Evolutionary conservation across 2,113 vertebrate species (phyloP), one percentile per base, ranked within the genome.

Genomic region (Protobothrops mucrosquamatus): DNA sequence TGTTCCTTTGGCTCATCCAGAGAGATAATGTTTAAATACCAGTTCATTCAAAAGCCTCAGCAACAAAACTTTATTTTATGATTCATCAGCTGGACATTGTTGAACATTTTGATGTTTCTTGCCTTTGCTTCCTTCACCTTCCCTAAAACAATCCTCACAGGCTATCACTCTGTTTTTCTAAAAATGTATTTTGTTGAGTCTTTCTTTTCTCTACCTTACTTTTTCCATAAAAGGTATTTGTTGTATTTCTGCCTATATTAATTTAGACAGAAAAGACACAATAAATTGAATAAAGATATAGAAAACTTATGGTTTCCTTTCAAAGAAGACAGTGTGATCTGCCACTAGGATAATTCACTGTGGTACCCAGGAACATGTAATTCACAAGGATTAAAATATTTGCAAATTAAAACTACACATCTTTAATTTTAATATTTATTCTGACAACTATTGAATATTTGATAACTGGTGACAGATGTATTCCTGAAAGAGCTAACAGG

Each of bases 31-130:
- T 88, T 52, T 57, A 92, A 97, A 91, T 48, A 69, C 2, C 69
- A 43, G 34, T 93, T 94, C 93, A 74, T 94, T 91, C 85, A 96
- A 96, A 95, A 20, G 93, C 89, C 92, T 20, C 90, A 56, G 81
- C 46, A 85, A 88, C 0, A 15, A 95, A 94, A 92, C 57, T 95
- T 87, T 54, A 48, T 54, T 89, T 88, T 34, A 81, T 74, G 20
- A 85, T 92, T 74, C 57, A 54, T 85, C 88, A 89, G 39, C 34
- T 89, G 87, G 51, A 56, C 92, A 92, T 56, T 48, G 61, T 24
- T 57, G 69, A 85, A 57, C 7, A 51, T 39, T 59, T 89, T 18
- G 48, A 34, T 9, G 3, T 57, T 52, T 46, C 14, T 51, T 51
- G 26, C 43, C 18, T 34, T 89, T 87, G 59, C 9, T 85, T 81